Base-by-base conservation (phyloP, 2,888 invertebrate genomes). In the Villa cingulata region DNA sequence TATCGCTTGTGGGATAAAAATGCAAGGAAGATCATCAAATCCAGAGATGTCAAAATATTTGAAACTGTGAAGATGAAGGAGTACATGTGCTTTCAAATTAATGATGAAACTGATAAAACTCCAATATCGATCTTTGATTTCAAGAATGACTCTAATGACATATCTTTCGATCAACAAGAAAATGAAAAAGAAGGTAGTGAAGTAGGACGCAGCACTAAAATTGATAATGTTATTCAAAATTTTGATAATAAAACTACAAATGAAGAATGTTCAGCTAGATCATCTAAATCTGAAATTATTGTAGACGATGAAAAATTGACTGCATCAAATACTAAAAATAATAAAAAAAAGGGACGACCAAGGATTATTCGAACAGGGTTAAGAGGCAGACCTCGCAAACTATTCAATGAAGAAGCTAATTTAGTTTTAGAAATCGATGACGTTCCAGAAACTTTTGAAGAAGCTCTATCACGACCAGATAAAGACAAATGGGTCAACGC, bases 401-500 rank as follows among this genome's bases (percentile, higher is more conserved):
- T 39, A 2, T 39, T 20, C 12, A 39, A 39, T 19, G 40, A 40
- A 19, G 18, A 19, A n/a, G 40, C 41, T 15, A 23, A 19, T 41
- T 40, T 40, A 15, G 40, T 7, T 9, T 27, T 10, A 27, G 27
- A 2, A 2, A 27, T 27, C 10, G 27, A 27, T 27, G 27, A 40
- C 18, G 40, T 17, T 40, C 19, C 3, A 10, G 15, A 18, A 40
- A 17, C 14, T 15, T 5, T 40, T 7, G 5, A 40, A 15, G 40
- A 40, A 4, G 40, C 6, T 17, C 2, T 7, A 18, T 15, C 6
- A 40, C 18, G 40, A 18, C 4, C 17, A 2, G 40, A 36, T 36
- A 34, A 17, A 9, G n/a, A 34, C 15, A 15, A 36, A 15, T 41
- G 48, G 49, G 15, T 45, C 17, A 14, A 43, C 37, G 49, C 49